Base-by-base conservation (phyloP, 92 coral and sea anemone genomes). In the Actinernus sp. region DNA sequence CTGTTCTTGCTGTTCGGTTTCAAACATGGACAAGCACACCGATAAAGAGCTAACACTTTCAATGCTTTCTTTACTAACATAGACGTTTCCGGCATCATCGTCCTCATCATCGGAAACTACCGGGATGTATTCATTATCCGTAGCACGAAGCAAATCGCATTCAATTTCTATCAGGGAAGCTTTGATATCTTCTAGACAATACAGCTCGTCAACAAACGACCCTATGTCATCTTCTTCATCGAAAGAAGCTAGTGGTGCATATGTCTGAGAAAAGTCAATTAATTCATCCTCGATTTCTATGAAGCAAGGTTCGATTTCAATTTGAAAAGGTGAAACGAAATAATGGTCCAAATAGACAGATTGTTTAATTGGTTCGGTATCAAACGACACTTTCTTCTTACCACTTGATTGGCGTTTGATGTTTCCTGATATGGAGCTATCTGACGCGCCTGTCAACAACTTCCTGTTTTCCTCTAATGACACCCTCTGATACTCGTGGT, bases 151-250 rank as follows among this genome's bases (percentile, higher is more conserved):
- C 16, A 68, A 55, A 27, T 68, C 76, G n/a, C 76, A 53, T 32
- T 68, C 76, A 32, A 68, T 68, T 31, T 34, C 11, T n/a, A 49
- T 54, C 31, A 68, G 61, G 6, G 52, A 37, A 18, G 44, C 41
- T 38, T 51, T 53, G 54, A 68, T 68, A 32, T 68, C 76, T 2
- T 57, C 76, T 16, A 68, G 19, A 25, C 64, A 54, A 27, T 37
- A 39, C 17, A 68, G 45, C 21, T 68, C 76, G 13, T 56, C 76
- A 0, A 68, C 37, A 17, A 45, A 45, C 18, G 52, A 45, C 6
- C 52, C 10, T 21, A 68, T 68, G 65, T 68, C 76, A 22, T 68
- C 76, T 43, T 68, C 76, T 41, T 68, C 61, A 29, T 68, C 76
- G 30, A 68, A 68, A 3, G 76, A 33, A 1, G 76, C 76, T 22